Evolutionary conservation across 37 sponge, comb jelly and placozoan genomes (phyloP), one percentile per base, ranked within the genome.

Genomic region (Axinella damicornis): DNA sequence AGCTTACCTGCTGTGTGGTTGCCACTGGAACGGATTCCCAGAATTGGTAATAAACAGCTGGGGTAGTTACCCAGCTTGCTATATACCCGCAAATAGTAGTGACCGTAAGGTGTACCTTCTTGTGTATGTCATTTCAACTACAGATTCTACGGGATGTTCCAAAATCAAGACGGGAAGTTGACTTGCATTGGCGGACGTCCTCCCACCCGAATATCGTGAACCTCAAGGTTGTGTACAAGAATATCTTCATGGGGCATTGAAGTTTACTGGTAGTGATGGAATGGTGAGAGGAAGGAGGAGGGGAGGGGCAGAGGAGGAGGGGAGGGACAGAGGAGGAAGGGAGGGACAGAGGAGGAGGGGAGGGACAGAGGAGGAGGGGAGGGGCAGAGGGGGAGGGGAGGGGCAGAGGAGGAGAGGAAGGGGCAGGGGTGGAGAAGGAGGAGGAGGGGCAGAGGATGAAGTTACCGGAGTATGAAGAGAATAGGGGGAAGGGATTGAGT

Each of bases 191-290:
- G 94, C 77, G 94, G 25, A 84, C 88, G 5, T 80, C 94, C 77
- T 73, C 85, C 53, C 96, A 96, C 38, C 63, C 67, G 0, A 89
- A 98, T 82, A 98, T 98, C 69, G 99, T 98, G 33, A 96, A 98
- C 71, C 71, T 98, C n/a, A 79, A 67, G 12, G 99, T 96, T 88
- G 94, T 98, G 15, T 98, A 96, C 66, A 96, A 98, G 79, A 96
- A 96, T 82, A 81, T 88, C 55, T 95, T 89, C 74, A 89, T 82
- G 69, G 93, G 95, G 12, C 86, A 91, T 17, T 75, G 88, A 9
- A 94, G 96, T 65, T 82, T 96, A 9, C 81, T 98, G 52, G 96
- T 98, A 12, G 99, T 98, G 21, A 98, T 98, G 99, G 99, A 98
- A 83, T 97, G 98, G 97, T 97, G 35, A 69, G 90, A 33, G n/a